Evolutionary conservation across 2,888 invertebrate genomes (phyloP).

Genomic region (Trichopoda pennipes): DNA sequence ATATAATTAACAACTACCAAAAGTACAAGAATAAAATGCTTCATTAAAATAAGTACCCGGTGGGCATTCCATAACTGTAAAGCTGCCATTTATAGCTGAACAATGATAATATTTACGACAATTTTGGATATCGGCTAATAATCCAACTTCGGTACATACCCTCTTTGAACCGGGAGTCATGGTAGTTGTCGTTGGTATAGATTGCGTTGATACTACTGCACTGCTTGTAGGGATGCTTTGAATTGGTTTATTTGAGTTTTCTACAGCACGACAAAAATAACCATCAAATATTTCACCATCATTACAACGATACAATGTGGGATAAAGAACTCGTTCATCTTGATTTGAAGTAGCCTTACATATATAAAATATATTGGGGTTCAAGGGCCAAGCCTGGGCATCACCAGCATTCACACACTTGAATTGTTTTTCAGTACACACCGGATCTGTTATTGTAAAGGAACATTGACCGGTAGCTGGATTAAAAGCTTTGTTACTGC

Average conservation of each 20-base stretch:
- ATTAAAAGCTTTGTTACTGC: conserved; percentile 77
- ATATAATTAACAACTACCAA: conserved; percentile 73
- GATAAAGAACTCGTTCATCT: conserved; percentile 77
- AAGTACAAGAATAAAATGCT: conserved; percentile 73
- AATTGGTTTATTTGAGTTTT: not conserved
- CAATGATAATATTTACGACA: conserved; percentile 79
- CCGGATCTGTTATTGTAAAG: conserved; percentile 72
- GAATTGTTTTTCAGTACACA: conserved; percentile 77
- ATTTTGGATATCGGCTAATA: conserved; percentile 73
- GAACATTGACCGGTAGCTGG: conserved; percentile 78
- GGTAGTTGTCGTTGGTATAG: conserved; percentile 1
- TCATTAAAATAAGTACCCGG: conserved; percentile 75
- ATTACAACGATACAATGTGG: conserved; percentile 79
- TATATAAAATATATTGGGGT: conserved; percentile 79
- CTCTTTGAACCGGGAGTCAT: not conserved
- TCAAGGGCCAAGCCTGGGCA: conserved; percentile 78
- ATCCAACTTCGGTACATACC: conserved; percentile 70
- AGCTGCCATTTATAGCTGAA: conserved; percentile 73
- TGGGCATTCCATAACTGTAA: conserved; percentile 76
- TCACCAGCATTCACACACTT: conserved; percentile 76
- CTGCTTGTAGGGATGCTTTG: conserved; percentile 45
- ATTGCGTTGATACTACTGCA: not conserved
- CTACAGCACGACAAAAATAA: conserved; percentile 53
- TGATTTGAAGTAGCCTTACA: conserved; percentile 78
- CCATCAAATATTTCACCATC: conserved; percentile 78